A percentile compares a stretch with the other conserved stretches of the same genome.
Conservation (phyloP, 2,797 vertebrate species). For the Mus minutoides region DNA sequence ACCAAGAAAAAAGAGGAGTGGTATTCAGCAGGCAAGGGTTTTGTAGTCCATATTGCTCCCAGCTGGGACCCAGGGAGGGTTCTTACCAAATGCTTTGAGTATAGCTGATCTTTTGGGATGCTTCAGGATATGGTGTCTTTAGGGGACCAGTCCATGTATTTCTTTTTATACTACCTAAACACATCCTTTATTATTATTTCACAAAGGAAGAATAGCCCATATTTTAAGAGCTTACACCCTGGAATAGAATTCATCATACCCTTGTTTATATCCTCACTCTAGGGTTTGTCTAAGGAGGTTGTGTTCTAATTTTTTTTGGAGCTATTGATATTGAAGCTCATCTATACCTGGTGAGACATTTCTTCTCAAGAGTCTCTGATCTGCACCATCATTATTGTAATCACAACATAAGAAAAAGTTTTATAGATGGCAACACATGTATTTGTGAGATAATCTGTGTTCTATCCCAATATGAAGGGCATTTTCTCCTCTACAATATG, state of each 20-base stretch:
- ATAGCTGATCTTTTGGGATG: no score
- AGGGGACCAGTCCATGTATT: no score
- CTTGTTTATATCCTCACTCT: background rate
- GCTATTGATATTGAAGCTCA: background rate
- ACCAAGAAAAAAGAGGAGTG: no score
- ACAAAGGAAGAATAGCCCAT: background rate
- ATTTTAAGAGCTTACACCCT: background rate
- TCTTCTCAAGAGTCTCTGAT: background rate
- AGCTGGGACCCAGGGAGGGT: no score
- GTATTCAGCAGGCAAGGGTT: no score
- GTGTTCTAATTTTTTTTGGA: background rate
- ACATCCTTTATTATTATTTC: background rate
- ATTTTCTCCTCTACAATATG: background rate
- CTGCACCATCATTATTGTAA: background rate
- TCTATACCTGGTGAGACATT: background rate
- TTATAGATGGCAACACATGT: background rate
- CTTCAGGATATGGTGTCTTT: no score
- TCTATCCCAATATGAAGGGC: background rate
- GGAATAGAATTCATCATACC: background rate
- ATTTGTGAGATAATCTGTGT: background rate
- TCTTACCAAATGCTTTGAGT: no score
- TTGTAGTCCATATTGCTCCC: no score
- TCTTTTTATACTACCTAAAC: background rate
- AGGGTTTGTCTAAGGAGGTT: background rate
- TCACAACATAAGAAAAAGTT: background rate